Conservation (phyloP, 2,113 vertebrate species). For the Mormoops blainvillei region DNA sequence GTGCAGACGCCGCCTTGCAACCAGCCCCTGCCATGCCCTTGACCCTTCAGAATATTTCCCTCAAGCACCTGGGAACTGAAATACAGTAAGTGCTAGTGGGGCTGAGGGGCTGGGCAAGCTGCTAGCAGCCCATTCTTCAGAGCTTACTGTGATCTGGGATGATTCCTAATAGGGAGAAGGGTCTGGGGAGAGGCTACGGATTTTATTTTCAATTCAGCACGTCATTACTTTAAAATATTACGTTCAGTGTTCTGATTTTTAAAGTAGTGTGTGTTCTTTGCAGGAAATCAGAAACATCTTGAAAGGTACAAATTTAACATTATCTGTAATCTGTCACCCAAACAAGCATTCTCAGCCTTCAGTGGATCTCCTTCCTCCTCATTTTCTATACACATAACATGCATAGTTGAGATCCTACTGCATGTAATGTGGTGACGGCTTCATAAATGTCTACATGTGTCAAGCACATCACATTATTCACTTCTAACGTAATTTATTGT, state of each 20-base stretch:
- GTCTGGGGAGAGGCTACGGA: too few relatives aligned
- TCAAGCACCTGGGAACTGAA: conserved; percentile 95
- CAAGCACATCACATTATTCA: neutral
- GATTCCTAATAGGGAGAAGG: neutral
- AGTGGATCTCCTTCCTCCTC: neutral
- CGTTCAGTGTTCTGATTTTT: neutral
- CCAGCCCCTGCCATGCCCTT: conserved; percentile 76
- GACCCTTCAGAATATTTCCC: conserved; percentile 88
- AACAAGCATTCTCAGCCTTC: neutral
- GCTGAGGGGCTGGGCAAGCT: neutral
- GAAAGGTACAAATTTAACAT: neutral
- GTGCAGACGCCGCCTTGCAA: conserved; percentile 82
- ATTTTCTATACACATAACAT: neutral
- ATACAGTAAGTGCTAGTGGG: conserved; percentile 88
- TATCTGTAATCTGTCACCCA: neutral
- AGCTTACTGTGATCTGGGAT: neutral
- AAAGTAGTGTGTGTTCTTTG: neutral
- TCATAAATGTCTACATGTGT: neutral
- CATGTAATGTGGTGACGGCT: neutral
- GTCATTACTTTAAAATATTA: neutral
- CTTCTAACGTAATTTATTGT: neutral
- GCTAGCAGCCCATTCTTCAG: neutral
- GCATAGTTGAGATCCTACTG: neutral
- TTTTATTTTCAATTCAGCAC: neutral
- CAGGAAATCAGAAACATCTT: neutral